A percentile compares a stretch with the other conserved stretches of the same genome.
Evolutionary conservation across 37 sponge, comb jelly and placozoan species (phyloP).

Genomic region (Axinella damicornis): DNA sequence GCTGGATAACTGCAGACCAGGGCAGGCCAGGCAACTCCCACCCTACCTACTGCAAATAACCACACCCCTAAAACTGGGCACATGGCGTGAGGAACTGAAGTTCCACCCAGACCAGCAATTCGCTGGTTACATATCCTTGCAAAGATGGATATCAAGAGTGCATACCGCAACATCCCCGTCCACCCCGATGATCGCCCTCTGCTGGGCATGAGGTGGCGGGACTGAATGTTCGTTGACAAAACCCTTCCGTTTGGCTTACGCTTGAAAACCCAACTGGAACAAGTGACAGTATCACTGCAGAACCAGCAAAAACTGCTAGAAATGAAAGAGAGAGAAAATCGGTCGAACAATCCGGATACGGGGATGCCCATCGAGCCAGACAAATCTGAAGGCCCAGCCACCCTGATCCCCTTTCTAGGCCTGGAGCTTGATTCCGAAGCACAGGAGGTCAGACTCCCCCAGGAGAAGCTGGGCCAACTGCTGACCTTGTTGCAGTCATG

Average conservation of each 20-base stretch:
- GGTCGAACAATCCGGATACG: neutral
- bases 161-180: conserved; percentile 34
- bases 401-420: conserved; percentile 16
- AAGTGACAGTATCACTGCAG: conserved; percentile 9
- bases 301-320: neutral
- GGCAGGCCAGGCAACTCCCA: neutral
- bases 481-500: neutral
- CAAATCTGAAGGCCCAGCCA: conserved; percentile 20
- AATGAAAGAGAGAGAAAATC: neutral
- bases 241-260: conserved; percentile 24
- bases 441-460: conserved; percentile 28
- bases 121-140: conserved; percentile 8
- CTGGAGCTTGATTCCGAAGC: conserved; percentile 4
- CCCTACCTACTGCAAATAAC: neutral
- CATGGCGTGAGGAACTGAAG: neutral
- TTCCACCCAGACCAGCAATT: conserved; percentile 8
- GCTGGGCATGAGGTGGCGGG: conserved; percentile 32
- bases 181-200: conserved; percentile 14
- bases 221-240: neutral
- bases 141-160: conserved; percentile 33
- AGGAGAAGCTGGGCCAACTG: conserved; percentile 25
- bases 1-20: neutral
- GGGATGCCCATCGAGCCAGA: conserved; percentile 29
- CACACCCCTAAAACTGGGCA: neutral
- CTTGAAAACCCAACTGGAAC: conserved; percentile 19